A percentile compares a stretch with the other conserved stretches of the same genome.
phyloP scores from a whole-genome alignment of 2,797 vertebrate species.

The Muscicapa striata region DNA sequence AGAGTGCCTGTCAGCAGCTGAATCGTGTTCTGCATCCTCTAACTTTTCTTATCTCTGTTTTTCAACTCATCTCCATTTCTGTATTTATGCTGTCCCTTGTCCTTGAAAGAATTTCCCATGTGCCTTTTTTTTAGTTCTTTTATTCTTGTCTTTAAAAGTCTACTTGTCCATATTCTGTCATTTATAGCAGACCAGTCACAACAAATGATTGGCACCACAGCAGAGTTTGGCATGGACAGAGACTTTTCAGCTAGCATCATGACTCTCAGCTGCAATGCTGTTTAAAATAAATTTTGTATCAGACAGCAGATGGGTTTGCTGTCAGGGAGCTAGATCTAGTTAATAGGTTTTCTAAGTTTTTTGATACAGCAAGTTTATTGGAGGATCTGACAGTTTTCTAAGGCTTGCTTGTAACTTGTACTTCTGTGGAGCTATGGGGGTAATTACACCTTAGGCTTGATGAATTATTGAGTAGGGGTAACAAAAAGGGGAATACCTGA shows the following conservation, averaged over 20 bases:
- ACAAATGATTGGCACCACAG: neutral
- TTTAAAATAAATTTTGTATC: constrained; percentile 37
- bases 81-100: neutral
- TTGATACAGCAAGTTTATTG: neutral
- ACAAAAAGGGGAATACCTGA: neutral
- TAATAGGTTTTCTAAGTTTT: neutral
- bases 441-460: neutral
- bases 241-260: neutral
- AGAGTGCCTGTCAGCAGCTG: neutral
- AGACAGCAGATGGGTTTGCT: neutral
- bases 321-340: neutral
- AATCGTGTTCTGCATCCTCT: neutral
- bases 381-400: neutral
- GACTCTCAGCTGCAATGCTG: neutral
- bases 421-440: neutral
- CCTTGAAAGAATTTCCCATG: neutral
- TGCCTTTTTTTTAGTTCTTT: neutral
- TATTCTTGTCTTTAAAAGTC: neutral
- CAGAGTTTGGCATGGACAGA: neutral
- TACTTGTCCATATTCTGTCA: neutral
- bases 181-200: constrained; percentile 11
- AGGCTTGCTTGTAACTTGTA: neutral
- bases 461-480: neutral
- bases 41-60: neutral
- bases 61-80: neutral